Base-by-base conservation (phyloP, 2,888 invertebrate genomes). In the Diaperis boleti region DNA sequence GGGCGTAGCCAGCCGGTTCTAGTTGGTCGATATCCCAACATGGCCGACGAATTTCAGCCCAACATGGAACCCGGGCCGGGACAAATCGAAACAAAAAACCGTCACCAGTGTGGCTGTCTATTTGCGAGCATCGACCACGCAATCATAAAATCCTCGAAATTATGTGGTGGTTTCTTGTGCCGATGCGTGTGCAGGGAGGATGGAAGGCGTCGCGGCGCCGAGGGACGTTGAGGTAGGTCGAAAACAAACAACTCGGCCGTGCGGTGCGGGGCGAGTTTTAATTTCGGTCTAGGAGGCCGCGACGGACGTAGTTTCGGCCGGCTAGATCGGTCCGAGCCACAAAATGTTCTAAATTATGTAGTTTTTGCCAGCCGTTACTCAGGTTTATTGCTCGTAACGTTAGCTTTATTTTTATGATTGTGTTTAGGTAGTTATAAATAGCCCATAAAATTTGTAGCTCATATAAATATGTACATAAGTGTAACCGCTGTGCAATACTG, bases 21-120 rank as follows among this genome's bases (percentile, higher is more conserved):
- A 78, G 80, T 80, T 80, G 80, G 80, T 80, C 80, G 80, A 81
- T 76, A 77, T 69, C 71, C 73, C 79, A 81, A 78, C 75, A 81
- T 81, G 81, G 81, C 81, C 75, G 79, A 72, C 76, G 69, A 74
- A 74, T 41, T 64, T 47, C 55, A 49, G 71, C 73, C 74, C 71
- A 78, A 76, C 75, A 78, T 77, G 78, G 75, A 75, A 74, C 71
- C 75, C 73, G 72, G 74, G 69, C 71, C 71, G 62, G 62, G 60
- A 62, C 66, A 71, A 67, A 70, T 67, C 68, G 67, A 69, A 66
- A 75, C 76, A 77, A 73, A 64, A 64, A 60, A 47, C 67, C 65
- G 63, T n/a, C 72, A 70, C 74, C 77, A 78, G 77, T 78, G 76
- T 75, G 74, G 74, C 70, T 70, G 74, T 73, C 73, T 75, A 78